Conservation (phyloP, 2,113 vertebrate genomes). For the Elephas maximus region DNA sequence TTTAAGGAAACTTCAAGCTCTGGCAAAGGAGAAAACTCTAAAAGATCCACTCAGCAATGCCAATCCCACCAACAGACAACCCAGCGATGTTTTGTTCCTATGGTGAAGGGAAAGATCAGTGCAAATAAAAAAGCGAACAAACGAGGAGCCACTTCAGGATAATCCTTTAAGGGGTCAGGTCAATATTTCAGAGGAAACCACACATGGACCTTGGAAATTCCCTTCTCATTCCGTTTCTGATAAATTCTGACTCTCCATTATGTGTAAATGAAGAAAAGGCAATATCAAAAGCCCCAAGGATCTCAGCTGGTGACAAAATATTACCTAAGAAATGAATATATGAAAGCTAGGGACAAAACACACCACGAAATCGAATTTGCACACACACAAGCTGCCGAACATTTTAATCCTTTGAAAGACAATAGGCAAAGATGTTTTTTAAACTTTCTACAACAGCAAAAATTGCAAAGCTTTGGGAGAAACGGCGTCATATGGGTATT, state of each 20-base stretch:
- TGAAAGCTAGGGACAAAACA: background rate
- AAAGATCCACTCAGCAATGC: background rate
- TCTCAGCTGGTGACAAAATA: background rate
- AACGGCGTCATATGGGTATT: background rate
- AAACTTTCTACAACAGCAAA: slow-evolving; percentile 61
- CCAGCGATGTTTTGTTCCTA: background rate
- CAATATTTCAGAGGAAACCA: slow-evolving; percentile 48
- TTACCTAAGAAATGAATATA: slow-evolving; percentile 19
- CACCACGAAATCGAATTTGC: slow-evolving; percentile 39
- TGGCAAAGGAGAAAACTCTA: slow-evolving; percentile 15
- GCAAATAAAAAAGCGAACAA: slow-evolving; percentile 24
- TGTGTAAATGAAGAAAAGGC: background rate
- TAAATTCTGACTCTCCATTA: slow-evolving; percentile 1
- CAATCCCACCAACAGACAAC: background rate
- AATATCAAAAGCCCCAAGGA: background rate
- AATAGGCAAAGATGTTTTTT: background rate
- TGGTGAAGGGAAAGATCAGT: background rate
- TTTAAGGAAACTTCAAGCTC: slow-evolving; percentile 35
- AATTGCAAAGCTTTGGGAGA: background rate
- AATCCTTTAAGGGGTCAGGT: slow-evolving; percentile 42
- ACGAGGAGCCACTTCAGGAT: slow-evolving; percentile 8
- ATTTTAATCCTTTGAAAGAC: slow-evolving; percentile 51
- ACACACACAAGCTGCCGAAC: slow-evolving; percentile 33
- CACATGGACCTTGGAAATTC: background rate
- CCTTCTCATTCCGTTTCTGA: slow-evolving; percentile 52